Evolutionary conservation across 1,140 invertebrate genomes (phyloP), one percentile per base, ranked within the genome.

Genomic region (Apis laboriosa): DNA sequence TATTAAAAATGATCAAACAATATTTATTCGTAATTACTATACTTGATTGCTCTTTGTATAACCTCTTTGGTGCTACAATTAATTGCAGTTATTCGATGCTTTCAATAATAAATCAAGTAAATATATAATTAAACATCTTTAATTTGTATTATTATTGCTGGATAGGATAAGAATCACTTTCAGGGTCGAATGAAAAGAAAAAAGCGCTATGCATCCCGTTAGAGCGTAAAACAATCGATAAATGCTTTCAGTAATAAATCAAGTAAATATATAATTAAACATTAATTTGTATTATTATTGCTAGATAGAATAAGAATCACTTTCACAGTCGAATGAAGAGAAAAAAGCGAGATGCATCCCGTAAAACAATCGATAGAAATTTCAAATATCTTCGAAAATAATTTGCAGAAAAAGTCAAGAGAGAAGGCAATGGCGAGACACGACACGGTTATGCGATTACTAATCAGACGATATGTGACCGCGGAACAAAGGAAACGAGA

Each of bases 401-500:
- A n/a, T 13, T 55, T 12, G 0, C 55, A 97, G 96, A 96, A 96
- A 92, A 97, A 96, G 92, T 96, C 96, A 9, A 94, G 96, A 49
- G 96, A 96, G 75, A 96, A 96, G 90, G 96, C 96, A 0, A 91
- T 95, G 86, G 93, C 95, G 8, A 94, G 96, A 19, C 97, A 97
- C 91, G 96, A 97, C 88, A 95, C 95, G 9, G 96, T 98, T 11
- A 97, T 98, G 96, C 95, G 96, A 80, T 94, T 97, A 55, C 93
- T 98, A 68, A 96, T 98, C 15, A 94, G 97, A 28, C 95, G 97
- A 8, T 98, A 97, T 92, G 96, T 98, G 2, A 98, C 97, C 0
- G 96, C 96, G 1, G 97, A 98, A 91, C 97, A 98, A 92, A 93
- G 96, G 51, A 97, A 97, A 84, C 94, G 97, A 64, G 97, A 98